phyloP scores from a whole-genome alignment of 2,797 vertebrate genomes.

The Brotula barbata region DNA sequence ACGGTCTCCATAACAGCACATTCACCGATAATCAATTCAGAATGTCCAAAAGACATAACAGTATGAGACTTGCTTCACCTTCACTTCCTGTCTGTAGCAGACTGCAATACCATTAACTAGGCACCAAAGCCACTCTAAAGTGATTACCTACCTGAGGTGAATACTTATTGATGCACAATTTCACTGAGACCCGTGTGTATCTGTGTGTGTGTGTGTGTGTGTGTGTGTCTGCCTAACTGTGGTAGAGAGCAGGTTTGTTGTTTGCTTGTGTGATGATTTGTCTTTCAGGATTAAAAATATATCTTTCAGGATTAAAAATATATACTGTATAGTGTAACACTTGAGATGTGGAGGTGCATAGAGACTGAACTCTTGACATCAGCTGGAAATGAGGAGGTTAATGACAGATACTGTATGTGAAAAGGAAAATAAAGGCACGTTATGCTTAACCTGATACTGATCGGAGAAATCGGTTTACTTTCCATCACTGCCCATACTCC shows the following conservation, averaged over 20 bases:
- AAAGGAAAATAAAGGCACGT: conserved; percentile 69
- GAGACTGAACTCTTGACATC: conserved; percentile 29
- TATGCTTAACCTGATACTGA: no score
- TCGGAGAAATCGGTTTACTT: no score
- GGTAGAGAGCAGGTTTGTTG: conserved; percentile 23
- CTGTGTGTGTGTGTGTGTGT: conserved; percentile 10
- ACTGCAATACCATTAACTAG: conserved; percentile 50
- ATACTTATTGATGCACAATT: conserved; percentile 48
- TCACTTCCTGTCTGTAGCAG: conserved; percentile 35
- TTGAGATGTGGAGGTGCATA: conserved; percentile 8
- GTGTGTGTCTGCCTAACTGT: conserved; percentile 21
- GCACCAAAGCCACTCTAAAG: conserved; percentile 35
- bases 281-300: no score
- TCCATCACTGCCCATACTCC: no score
- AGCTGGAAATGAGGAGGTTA: conserved; percentile 40
- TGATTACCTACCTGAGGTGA: conserved; percentile 55
- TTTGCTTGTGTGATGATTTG: conserved; percentile 10
- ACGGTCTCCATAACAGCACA: conserved; percentile 9
- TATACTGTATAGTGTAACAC: conserved; percentile 41
- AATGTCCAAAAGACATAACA: conserved; percentile 28
- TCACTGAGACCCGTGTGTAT: conserved; percentile 17
- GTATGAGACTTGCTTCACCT: conserved; percentile 13
- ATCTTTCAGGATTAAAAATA: no score
- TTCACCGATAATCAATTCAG: conserved; percentile 21
- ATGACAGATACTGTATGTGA: conserved; percentile 47